Evolutionary conservation across 2,113 vertebrate genomes (phyloP), one percentile per base, ranked within the genome.

Genomic region (Colossoma macropomum): DNA sequence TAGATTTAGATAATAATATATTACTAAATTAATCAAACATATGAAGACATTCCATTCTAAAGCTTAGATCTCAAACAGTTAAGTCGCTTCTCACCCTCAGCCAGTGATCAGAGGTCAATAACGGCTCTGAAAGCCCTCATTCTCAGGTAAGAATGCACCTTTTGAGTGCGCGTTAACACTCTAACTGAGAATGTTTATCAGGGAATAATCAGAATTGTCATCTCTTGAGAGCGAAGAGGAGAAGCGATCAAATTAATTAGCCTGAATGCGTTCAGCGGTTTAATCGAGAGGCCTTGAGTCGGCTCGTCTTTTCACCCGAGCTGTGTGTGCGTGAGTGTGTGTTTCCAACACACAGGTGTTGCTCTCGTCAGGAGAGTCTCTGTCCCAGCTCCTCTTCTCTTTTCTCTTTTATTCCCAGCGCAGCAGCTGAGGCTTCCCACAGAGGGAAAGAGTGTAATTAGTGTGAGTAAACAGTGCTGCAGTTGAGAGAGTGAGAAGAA

Each of bases 221-320:
- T 79, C 71, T 84, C 76, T 79, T 63, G 85, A 79, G 77, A 82
- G 80, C 70, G 75, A 34, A 69, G 80, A 82, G 74, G 80, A 82
- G 84, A 52, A 48, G 69, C 77, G 69, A 80, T 79, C 73, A 86
- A 78, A 86, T 86, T 86, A 86, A 86, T 86, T 86, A 86, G 77
- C 38, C 69, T 79, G 62, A 62, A 86, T 48, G 56, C 28, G 69
- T 70, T 70, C 71, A 41, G 50, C 8, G 76, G 62, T 83, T 86
- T 86, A 86, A 86, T 86, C 80, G 66, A 86, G 80, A 78, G 76
- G 80, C 76, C 85, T 86, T 2, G 59, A 82, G 69, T 68, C 70
- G 70, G 62, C 34, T 32, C n/a, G 9, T 62, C 59, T 62, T 62
- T 50, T 69, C 77, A 6, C 54, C 23, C 21, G 54, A 56, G 7